Evolutionary conservation across 2,888 invertebrate species (phyloP), one percentile per base, ranked within the genome.

Genomic region (Electrophaes corylata): DNA sequence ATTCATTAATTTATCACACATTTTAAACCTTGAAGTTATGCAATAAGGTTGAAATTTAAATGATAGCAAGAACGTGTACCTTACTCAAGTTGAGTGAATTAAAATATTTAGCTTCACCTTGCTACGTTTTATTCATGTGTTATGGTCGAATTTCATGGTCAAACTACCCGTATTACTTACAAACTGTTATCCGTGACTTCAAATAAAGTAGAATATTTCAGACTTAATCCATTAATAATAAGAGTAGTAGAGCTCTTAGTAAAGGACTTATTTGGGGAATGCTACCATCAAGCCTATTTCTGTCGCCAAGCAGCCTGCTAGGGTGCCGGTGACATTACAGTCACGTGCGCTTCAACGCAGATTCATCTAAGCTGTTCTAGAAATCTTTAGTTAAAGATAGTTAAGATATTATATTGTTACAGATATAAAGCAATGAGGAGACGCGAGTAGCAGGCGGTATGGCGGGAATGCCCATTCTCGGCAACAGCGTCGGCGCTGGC

Each of bases 381-480:
- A n/a, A n/a, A n/a, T n/a, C n/a, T n/a, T n/a, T n/a, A n/a, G n/a
- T n/a, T n/a, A n/a, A n/a, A n/a, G n/a, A n/a, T n/a, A n/a, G n/a
- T n/a, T n/a, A n/a, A n/a, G n/a, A n/a, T 11, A 16, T 10, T 19
- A 16, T 47, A 37, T 73, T 65, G 67, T 50, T 66, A 0, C 74
- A 86, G 87, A 72, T 70, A 60, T 81, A 66, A 52, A 60, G 69
- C 63, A 61, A 84, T 84, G 86, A 75, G 67, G 73, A 67, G 63
- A 64, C 65, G 66, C 10, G 78, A 65, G 83, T 83, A 84, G 80
- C 74, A 57, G 78, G 60, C 84, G 87, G 83, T 64, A 91, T 90
- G 90, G 90, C 88, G 88, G 91, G 89, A 60, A 91, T 91, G 91
- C 89, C 91, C 66, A 79, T 78, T 65, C 79, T 84, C 62, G 91